Conservation (phyloP, 1,140 invertebrate genomes). For the Eriocheir sinensis region DNA sequence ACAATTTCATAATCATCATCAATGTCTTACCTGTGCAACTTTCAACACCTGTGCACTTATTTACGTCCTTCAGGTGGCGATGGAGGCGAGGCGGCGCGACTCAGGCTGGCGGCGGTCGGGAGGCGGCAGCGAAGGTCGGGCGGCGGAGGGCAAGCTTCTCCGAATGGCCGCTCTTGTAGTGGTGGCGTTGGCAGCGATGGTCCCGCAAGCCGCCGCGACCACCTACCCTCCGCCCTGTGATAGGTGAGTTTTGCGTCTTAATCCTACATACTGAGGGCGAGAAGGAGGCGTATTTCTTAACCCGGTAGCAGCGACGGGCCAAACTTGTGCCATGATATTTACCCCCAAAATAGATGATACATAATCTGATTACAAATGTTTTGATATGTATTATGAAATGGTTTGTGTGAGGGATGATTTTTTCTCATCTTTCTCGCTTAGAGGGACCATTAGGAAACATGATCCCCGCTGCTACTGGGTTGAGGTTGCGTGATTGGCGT, state of each 20-base stretch:
- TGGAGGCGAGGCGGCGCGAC: not conserved
- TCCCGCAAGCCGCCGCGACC: not conserved
- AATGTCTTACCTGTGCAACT: not conserved
- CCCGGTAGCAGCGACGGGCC: too few species aligned
- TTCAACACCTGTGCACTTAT: not conserved
- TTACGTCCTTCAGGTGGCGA: not conserved
- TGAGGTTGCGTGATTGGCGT: not conserved
- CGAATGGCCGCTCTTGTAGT: not conserved
- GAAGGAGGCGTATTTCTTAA: too few species aligned
- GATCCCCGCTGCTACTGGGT: too few species aligned
- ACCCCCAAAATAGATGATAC: too few species aligned
- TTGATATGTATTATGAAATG: too few species aligned
- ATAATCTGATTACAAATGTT: too few species aligned
- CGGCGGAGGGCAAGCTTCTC: not conserved
- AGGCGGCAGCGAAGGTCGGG: not conserved
- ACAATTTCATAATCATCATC: not conserved
- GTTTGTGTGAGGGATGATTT: too few species aligned
- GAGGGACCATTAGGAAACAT: too few species aligned
- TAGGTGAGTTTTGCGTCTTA: not conserved
- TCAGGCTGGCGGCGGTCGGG: not conserved
- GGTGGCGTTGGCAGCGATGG: not conserved
- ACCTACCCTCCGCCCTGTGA: not conserved
- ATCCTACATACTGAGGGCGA: not conserved
- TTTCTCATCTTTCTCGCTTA: too few species aligned
- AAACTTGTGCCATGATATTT: too few species aligned